Percentiles rank a stretch among this genome's conserved stretches.
These are phyloP conservation scores for Pararge aegeria DNA, from an alignment of 1,140 invertebrate genomes.

Conservation along the genomic window DNA sequence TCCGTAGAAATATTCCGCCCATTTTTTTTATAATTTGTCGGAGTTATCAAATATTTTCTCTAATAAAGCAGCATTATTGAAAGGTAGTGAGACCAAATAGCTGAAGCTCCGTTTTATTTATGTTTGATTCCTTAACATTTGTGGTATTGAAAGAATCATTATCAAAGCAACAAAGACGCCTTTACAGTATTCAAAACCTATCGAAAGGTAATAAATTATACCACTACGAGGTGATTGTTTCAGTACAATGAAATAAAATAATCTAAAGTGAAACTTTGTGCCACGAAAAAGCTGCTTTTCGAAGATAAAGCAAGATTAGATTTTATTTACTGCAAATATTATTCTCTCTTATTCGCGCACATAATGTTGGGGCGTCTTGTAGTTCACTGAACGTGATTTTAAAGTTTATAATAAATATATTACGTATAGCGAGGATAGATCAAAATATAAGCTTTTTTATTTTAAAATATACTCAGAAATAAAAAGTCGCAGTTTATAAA, in stretches of 20 bases:
- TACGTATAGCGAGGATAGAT: conserved; percentile 11
- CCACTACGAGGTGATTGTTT: not conserved
- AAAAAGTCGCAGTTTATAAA: too few relatives aligned
- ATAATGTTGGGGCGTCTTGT: not conserved
- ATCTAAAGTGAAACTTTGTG: not conserved
- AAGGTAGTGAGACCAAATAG: not conserved
- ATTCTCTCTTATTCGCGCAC: not conserved
- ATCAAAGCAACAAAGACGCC: not conserved
- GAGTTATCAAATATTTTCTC: not conserved
- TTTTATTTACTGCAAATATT: not conserved
- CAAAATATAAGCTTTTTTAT: conserved; percentile 9
- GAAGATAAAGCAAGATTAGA: not conserved
- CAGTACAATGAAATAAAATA: not conserved
- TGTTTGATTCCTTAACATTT: not conserved
- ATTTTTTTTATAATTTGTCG: not conserved
- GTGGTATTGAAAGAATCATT: not conserved
- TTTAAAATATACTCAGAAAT: too few relatives aligned
- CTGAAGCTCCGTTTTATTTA: not conserved
- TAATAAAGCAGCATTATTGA: not conserved
- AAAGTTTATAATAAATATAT: not conserved
- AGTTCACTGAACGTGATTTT: not conserved
- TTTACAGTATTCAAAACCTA: not conserved
- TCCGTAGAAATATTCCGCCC: not conserved
- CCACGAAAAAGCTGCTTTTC: not conserved
- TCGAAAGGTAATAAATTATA: not conserved